A percentile compares a stretch with the other conserved stretches of the same genome.
Conservation (phyloP, 2,113 vertebrate species). For the Aptenodytes forsteri region DNA sequence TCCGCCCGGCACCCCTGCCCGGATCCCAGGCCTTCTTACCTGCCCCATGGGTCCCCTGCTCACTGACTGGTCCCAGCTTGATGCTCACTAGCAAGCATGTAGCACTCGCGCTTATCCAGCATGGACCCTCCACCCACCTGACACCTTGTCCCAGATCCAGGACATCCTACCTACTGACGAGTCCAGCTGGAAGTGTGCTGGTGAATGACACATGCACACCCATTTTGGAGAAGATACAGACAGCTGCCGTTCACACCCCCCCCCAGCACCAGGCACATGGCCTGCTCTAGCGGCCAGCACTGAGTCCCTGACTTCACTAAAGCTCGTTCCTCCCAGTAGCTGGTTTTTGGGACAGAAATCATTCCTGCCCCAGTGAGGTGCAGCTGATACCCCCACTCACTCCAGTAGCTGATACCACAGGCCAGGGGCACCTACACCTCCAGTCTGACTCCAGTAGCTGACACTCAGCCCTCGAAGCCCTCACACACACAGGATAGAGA, state of each 20-base stretch:
- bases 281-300: rapidly evolving
- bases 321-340: neutral
- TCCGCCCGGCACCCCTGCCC: neutral
- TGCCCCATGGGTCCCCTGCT: no score
- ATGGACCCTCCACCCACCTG: neutral
- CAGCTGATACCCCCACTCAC: neutral
- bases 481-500: neutral
- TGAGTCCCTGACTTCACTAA: neutral
- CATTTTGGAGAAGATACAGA: neutral
- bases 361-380: neutral
- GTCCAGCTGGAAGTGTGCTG: neutral
- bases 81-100: neutral
- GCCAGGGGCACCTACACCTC: neutral
- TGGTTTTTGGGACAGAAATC: neutral
- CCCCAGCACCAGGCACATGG: neutral
- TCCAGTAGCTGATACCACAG: neutral
- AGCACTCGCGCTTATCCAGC: neutral
- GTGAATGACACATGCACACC: neutral
- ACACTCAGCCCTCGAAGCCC: neutral
- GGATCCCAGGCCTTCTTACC: neutral
- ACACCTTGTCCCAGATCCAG: neutral
- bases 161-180: rapidly evolving
- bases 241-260: neutral
- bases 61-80: neutral
- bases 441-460: neutral